phyloP scores from a whole-genome alignment of 2,797 vertebrate genomes.

The Rousettus madagascariensis region DNA sequence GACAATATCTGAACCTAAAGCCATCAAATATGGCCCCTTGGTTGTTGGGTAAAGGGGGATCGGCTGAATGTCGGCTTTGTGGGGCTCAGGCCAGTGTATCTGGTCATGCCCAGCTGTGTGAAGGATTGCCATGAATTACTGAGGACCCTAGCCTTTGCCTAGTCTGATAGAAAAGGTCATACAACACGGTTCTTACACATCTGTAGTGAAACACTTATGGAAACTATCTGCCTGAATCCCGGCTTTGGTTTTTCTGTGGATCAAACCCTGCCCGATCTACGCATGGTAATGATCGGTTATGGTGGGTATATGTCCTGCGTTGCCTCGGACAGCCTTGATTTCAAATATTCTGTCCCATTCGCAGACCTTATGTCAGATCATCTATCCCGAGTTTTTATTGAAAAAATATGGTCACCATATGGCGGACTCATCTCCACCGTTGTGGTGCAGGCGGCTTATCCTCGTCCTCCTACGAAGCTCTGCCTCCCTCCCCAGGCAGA shows the following conservation, averaged over 20 bases:
- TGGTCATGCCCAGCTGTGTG: background rate
- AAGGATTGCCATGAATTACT: background rate
- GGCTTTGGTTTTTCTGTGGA: background rate
- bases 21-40: too few relatives aligned
- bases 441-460: background rate
- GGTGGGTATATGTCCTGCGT: slow-evolving; percentile 57
- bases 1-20: background rate
- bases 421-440: background rate
- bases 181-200: background rate
- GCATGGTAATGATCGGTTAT: background rate
- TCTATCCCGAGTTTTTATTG: slow-evolving; percentile 58
- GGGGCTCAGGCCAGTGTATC: background rate
- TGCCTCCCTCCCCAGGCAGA: background rate
- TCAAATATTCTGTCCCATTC: slow-evolving; percentile 57
- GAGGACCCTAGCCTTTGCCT: background rate
- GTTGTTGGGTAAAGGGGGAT: background rate
- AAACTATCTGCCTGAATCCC: background rate
- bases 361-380: slow-evolving; percentile 57
- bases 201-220: background rate
- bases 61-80: background rate
- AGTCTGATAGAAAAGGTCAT: background rate
- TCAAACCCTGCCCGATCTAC: background rate
- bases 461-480: background rate
- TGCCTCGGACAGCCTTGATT: slow-evolving; percentile 50
- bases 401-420: slow-evolving; percentile 73